Base-by-base conservation (phyloP, 1,140 invertebrate species). In the Muscidifurax raptorellus region DNA sequence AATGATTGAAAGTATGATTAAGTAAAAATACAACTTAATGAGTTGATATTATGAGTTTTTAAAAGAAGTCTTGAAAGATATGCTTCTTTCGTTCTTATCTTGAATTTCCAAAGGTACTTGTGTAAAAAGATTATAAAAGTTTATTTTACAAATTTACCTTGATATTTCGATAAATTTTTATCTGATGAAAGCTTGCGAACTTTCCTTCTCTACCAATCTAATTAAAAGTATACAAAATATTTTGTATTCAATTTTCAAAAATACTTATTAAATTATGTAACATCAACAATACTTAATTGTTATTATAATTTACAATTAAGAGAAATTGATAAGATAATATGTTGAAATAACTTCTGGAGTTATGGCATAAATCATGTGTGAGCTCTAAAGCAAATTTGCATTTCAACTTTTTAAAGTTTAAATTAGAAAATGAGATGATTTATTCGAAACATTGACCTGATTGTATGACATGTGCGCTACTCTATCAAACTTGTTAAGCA, bases 391-490 rank as follows among this genome's bases (percentile, higher is more conserved):
- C 12, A 9, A 59, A 79, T 67, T 79, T 32, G 7, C n/a, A 36
- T 67, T 79, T n/a, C n/a, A 32, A 36, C 44, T 74, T 81, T 81
- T 32, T 72, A 64, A 81, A 81, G 32, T 81, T 72, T 25, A 74
- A 72, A 81, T 81, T 81, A 59, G 32, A 82, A 47, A 71, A 71
- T 80, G 9, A 80, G 67, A 80, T 72, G 67, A 72, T 80, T 71
- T 59, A 74, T 82, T 36, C 32, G 30, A 82, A 83, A 67, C 74
- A 83, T 83, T 77, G 27, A 83, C 25, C 52, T 52, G n/a, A 83
- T 83, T 77, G 80, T 59, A 82, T 72, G 32, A 64, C 72, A 75
- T 25, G 18, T 25, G 10, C n/a, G 22, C 72, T 80, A 59, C 18
- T 64, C 7, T 25, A 72, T 40, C 59, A 36, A 59, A 74, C 44